Evolutionary conservation across 2,797 vertebrate genomes (phyloP), one percentile per base, ranked within the genome.

Genomic region (Pterois miles): DNA sequence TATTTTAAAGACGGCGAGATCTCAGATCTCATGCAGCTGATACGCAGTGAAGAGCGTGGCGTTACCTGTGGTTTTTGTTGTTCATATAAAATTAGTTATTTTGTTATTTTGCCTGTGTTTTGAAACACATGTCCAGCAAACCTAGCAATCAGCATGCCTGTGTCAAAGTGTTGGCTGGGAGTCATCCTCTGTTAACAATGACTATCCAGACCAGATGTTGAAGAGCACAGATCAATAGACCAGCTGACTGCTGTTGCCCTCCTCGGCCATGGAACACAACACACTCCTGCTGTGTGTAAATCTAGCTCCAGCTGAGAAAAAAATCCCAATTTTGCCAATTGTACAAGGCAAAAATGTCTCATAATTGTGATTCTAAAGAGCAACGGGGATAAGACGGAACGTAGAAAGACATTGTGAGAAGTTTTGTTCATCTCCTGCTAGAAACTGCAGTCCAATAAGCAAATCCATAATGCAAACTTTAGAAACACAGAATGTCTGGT

Each of bases 381-480:
- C 12, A 59, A 34, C 11, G 36, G 7, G 57, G 36, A 59, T 59
- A 1, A 18, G 13, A 57, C 18, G 27, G 13, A 40, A 3, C 43
- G 36, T 25, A 5, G 13, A 62, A 36, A 22, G 36, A 38, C 7
- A 22, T 10, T 4, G 7, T 70, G 20, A 11, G 20, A 52, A n/a
- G 43, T 58, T 10, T 48, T 50, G 6, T 43, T 62, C 3, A 12
- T 70, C 50, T 34, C 27, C 5, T 5, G 8, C 27, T 56, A 36
- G 13, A 59, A 48, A 48, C 27, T 46, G 14, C 52, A 16, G 43
- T 54, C 27, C 60, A 46, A 36, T 65, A 46, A 65, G 18, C 3
- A 62, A 65, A 75, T 71, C 25, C 25, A 29, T 53, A 66, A 62
- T 31, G 6, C 65, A 36, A 69, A 25, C 29, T 23, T 63, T 56